These are phyloP conservation scores for Clivina fossor DNA, from an alignment of 2,888 invertebrate genomes.

Conservation along the genomic window DNA sequence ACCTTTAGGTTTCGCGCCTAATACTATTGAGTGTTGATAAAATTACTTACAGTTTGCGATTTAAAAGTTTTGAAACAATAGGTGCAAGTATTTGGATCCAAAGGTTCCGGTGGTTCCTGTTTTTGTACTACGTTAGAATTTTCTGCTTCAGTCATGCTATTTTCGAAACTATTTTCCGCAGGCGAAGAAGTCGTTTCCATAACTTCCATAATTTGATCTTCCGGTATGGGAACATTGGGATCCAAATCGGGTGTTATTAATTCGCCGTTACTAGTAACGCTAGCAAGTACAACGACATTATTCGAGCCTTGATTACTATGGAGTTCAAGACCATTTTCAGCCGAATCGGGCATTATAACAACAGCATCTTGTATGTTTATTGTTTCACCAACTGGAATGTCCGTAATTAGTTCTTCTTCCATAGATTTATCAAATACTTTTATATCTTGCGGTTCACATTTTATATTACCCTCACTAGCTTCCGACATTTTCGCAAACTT, in stretches of 20 bases:
- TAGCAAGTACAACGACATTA: constrained; percentile 25
- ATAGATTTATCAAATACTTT: too few relatives aligned
- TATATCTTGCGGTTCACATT: not conserved
- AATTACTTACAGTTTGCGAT: constrained; percentile 25
- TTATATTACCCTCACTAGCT: constrained; percentile 20
- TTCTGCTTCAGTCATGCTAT: constrained; percentile 23
- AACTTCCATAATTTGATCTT: constrained; percentile 22
- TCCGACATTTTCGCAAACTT: constrained; percentile 20
- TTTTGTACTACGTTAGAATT: constrained; percentile 26
- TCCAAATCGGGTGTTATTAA: constrained; percentile 25
- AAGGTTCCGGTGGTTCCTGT: constrained; percentile 4
- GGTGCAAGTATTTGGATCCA: constrained; percentile 23
- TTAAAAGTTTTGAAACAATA: constrained; percentile 22
- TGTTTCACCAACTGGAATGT: constrained; percentile 18
- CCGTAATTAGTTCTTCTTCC: too few relatives aligned
- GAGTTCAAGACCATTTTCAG: constrained; percentile 4
- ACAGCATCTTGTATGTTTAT: constrained; percentile 18
- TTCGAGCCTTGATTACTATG: constrained; percentile 1
- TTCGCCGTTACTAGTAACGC: constrained; percentile 22
- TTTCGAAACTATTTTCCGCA: constrained; percentile 35
- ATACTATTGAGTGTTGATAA: too few relatives aligned
- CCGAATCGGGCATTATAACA: constrained; percentile 22
- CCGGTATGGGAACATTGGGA: not conserved
- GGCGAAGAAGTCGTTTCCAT: constrained; percentile 29
- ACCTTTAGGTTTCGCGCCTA: too few relatives aligned